Evolutionary conservation across 2,888 invertebrate genomes (phyloP), one percentile per base, ranked within the genome.

Genomic region (Asteroscopus sphinx): DNA sequence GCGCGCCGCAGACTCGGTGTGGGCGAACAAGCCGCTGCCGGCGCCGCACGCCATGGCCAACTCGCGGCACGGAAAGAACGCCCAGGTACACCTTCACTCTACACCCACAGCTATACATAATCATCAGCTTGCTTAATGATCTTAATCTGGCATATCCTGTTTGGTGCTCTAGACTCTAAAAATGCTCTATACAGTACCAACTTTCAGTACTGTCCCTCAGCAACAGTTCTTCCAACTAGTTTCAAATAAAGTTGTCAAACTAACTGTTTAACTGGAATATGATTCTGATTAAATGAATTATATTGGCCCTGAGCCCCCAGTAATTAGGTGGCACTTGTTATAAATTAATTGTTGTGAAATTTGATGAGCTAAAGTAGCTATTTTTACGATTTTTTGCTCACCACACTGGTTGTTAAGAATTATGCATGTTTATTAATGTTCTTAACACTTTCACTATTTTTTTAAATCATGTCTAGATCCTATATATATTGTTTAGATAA

Each of bases 1-100:
- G 92, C 96, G 96, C 92, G 96, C 96, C 95, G 96, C 96, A 94
- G 96, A 96, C 94, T 92, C 95, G 95, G 95, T 95, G 92, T 95
- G 95, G 96, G 95, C 95, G 94, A 95, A 92, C 90, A 94, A 95
- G 90, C 95, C 94, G 82, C 89, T 94, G 90, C 94, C 94, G 87
- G 94, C 93, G 87, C 94, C 94, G 73, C 93, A 94, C 94, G 93
- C 94, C 81, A 94, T 94, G 94, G 93, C 94, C 77, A 94, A 88
- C 86, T 83, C 91, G 70, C 88, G 94, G 83, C 94, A 94, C 84
- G 97, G 97, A 92, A 98, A 98, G 95, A 92, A 91, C 68, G 95
- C 97, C 88, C 96, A 96, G 93, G 94, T 93, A 85, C 61, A 70
- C 73, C 68, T 63, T 67, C 63, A 67, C 62, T 63, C 56, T 52